phyloP scores from a whole-genome alignment of 2,797 vertebrate species.

The Brachymystax lenok region DNA sequence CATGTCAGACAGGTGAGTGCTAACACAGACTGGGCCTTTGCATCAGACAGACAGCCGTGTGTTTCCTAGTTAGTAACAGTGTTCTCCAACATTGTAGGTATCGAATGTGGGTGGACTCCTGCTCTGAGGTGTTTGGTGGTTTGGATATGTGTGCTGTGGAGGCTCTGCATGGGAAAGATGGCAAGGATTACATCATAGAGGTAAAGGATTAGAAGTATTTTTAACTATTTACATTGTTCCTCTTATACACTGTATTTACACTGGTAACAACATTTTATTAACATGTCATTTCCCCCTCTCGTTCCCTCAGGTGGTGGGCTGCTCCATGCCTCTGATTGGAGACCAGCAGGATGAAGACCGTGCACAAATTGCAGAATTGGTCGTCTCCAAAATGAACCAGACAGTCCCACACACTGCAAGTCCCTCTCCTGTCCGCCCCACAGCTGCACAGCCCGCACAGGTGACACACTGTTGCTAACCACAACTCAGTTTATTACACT shows the following conservation, averaged over 20 bases:
- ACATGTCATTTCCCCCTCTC: not conserved
- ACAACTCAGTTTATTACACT: not conserved
- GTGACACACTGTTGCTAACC: constrained; percentile 38
- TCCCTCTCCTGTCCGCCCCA: constrained; percentile 74
- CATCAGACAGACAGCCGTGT: not conserved
- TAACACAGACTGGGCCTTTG: too few species aligned
- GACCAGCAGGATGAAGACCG: constrained; percentile 92
- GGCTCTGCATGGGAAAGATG: constrained; percentile 89
- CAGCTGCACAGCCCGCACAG: constrained; percentile 52
- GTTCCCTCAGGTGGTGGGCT: constrained; percentile 83
- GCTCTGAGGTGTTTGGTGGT: constrained; percentile 89
- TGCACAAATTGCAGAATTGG: constrained; percentile 85
- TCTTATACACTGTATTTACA: not conserved
- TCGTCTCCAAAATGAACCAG: constrained; percentile 83
- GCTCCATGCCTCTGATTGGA: constrained; percentile 90
- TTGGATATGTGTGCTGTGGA: constrained; percentile 91
- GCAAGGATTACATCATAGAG: constrained; percentile 91
- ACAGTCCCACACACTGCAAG: constrained; percentile 69
- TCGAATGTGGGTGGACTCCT: constrained; percentile 88
- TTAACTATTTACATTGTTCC: not conserved
- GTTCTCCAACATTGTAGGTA: constrained; percentile 72
- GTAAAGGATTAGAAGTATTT: constrained; percentile 58
- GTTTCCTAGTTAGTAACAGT: not conserved
- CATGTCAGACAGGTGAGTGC: constrained; percentile 89
- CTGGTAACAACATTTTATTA: not conserved